These are phyloP conservation scores for Callipepla squamata DNA, from an alignment of 2,113 vertebrate genomes.

Conservation along the genomic window DNA sequence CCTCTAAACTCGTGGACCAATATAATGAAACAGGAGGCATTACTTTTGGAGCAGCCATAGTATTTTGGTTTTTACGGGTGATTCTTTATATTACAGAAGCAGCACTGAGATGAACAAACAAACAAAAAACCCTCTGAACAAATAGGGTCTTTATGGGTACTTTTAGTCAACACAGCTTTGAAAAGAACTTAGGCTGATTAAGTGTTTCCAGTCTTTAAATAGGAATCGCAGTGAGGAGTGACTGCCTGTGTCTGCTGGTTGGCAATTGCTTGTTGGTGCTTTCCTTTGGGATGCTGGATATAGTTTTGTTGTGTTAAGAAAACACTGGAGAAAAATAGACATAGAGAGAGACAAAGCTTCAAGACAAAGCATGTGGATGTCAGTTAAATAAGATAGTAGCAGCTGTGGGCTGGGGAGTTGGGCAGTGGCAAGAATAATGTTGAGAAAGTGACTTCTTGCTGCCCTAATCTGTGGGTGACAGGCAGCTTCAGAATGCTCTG, in stretches of 20 bases:
- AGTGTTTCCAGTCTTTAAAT: not conserved
- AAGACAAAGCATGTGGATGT: not conserved
- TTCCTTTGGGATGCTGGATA: not conserved
- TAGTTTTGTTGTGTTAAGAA: not conserved
- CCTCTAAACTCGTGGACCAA: no score
- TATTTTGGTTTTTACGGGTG: not conserved
- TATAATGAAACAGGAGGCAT: no score
- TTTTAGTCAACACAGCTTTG: not conserved
- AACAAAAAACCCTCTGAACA: not conserved
- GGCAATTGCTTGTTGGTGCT: not conserved
- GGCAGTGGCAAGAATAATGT: not conserved
- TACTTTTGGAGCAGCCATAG: no score
- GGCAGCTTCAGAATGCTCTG: not conserved
- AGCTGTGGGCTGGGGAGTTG: not conserved
- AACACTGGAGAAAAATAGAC: not conserved
- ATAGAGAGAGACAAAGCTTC: not conserved
- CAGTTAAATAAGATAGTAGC: not conserved
- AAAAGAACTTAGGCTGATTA: not conserved
- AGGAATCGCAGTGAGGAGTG: not conserved
- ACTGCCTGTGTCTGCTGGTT: not conserved
- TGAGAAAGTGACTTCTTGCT: not conserved
- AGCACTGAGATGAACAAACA: not conserved
- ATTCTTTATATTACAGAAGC: not conserved
- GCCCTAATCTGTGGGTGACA: not conserved
- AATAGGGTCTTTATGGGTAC: not conserved